Percentiles rank a stretch among this genome's conserved stretches.
phyloP scores from a whole-genome alignment of 2,113 vertebrate species.

The Stegostoma tigrinum region DNA sequence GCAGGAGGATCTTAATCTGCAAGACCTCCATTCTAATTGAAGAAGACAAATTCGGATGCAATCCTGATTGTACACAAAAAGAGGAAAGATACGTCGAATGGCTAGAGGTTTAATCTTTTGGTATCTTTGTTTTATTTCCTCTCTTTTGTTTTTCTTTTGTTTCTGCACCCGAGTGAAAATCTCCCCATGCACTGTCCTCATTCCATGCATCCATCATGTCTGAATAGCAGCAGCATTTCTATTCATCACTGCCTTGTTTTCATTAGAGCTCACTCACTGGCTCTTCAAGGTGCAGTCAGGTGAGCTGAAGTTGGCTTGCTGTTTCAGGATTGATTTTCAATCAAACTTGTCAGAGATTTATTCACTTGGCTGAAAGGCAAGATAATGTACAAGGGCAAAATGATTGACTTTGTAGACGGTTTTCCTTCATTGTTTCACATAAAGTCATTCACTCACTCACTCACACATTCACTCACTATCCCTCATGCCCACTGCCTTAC shows the following conservation, averaged over 20 bases:
- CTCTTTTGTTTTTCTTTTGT: background rate
- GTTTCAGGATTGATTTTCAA: background rate
- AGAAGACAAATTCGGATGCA: background rate
- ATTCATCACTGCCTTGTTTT: constrained; percentile 10
- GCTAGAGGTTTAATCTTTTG: background rate
- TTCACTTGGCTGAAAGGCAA: background rate
- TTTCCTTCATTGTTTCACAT: background rate
- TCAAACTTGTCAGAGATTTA: constrained; percentile 25
- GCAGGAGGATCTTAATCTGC: background rate
- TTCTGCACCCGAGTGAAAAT: background rate
- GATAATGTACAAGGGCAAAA: background rate
- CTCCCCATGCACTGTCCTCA: background rate
- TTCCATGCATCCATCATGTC: constrained; percentile 14
- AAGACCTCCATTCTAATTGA: background rate
- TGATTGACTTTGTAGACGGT: background rate
- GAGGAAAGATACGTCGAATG: background rate
- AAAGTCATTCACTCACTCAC: background rate
- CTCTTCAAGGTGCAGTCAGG: constrained; percentile 7
- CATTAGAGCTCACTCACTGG: background rate
- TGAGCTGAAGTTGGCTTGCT: background rate
- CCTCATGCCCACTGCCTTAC: too few relatives aligned
- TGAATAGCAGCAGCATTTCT: background rate
- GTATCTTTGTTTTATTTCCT: background rate
- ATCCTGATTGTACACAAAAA: background rate
- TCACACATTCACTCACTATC: background rate